phyloP scores from a whole-genome alignment of 2,797 vertebrate genomes.

The Presbytis comata region DNA sequence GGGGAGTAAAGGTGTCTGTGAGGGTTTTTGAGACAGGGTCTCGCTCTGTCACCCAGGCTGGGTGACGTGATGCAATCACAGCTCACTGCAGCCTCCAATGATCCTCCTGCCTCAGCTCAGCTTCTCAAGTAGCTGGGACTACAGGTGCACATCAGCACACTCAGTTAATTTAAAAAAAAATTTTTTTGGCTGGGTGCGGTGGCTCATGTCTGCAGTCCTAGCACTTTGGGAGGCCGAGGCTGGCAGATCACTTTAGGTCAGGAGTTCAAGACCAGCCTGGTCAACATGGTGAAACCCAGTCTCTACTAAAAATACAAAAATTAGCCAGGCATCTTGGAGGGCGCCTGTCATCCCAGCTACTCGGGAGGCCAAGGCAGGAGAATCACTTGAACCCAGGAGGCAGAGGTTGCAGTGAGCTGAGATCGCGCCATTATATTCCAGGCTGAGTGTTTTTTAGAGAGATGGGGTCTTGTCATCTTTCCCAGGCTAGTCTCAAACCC shows the following conservation, averaged over 20 bases:
- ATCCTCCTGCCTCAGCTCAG: neutral
- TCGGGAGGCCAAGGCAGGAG: neutral
- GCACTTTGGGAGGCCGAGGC: neutral
- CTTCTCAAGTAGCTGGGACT: neutral
- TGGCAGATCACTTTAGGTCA: neutral
- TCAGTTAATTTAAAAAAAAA: rapidly evolving
- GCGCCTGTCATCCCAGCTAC: neutral
- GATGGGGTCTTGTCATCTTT: neutral
- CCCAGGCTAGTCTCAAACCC: neutral
- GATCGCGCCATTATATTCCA: neutral
- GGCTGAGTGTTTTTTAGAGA: neutral
- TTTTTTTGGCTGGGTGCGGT: neutral
- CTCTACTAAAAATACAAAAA: neutral
- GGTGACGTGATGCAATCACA: neutral
- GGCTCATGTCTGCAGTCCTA: neutral
- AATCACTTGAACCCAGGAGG: neutral
- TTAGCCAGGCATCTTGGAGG: neutral
- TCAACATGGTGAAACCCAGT: neutral
- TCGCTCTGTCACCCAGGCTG: neutral
- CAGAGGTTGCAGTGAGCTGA: neutral
- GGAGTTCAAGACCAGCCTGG: neutral
- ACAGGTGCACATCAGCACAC: neutral
- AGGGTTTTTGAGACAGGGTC: neutral
- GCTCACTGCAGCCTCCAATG: neutral
- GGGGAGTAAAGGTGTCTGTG: neutral